Conservation (phyloP, 35 echinoderm and acorn worm species). For the Lytechinus variegatus region DNA sequence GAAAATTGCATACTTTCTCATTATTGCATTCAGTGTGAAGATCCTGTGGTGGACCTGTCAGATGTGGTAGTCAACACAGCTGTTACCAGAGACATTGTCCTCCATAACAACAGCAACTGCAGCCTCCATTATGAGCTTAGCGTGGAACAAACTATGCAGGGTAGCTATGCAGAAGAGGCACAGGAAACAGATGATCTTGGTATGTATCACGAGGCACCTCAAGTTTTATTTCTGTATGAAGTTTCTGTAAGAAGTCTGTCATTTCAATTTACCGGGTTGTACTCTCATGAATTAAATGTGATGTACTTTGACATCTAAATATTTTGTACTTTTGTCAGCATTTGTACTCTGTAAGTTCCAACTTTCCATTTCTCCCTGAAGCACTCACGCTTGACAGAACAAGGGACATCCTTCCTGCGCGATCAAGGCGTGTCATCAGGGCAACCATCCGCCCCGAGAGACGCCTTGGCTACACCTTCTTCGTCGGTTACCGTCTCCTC, state of each 20-base stretch:
- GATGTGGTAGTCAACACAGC: slow-evolving; percentile 75
- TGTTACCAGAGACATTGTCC: slow-evolving; percentile 60
- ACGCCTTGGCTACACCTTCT: slow-evolving; percentile 81
- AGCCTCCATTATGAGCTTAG: slow-evolving; percentile 86
- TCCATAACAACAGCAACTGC: slow-evolving; percentile 86
- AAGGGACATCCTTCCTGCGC: slow-evolving; percentile 76
- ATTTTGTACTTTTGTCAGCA: no score
- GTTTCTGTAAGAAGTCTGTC: no score
- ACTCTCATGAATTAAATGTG: no score
- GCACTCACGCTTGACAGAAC: slow-evolving; percentile 71
- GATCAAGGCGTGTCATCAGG: slow-evolving; percentile 71
- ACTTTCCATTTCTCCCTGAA: not conserved
- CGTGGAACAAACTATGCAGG: slow-evolving; percentile 81
- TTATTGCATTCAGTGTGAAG: slow-evolving; percentile 50
- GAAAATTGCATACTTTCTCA: not conserved
- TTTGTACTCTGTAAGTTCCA: no score
- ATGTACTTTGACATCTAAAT: no score
- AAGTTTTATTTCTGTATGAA: no score
- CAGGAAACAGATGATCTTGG: slow-evolving; percentile 57
- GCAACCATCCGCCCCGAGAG: slow-evolving; percentile 79
- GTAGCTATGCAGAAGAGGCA: slow-evolving; percentile 81
- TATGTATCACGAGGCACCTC: slow-evolving; percentile 15
- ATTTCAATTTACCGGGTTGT: no score
- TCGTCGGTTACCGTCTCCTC: slow-evolving; percentile 75
- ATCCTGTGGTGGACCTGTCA: slow-evolving; percentile 53